Base-by-base conservation (phyloP, 2,113 vertebrate genomes). In the Ciconia boyciana region DNA sequence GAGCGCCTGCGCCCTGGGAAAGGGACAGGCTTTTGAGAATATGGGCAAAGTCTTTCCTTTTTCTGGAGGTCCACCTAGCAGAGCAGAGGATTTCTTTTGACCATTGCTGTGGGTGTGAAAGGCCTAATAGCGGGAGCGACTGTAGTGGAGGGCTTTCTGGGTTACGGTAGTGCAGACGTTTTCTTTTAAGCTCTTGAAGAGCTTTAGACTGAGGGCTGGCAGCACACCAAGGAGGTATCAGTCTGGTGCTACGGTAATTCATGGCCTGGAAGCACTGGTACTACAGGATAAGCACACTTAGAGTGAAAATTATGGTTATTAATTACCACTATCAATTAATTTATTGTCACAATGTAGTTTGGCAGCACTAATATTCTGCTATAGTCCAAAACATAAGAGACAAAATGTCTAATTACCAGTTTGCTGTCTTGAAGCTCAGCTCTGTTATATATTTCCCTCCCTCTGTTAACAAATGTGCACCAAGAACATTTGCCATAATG, bases 1-100 rank as follows among this genome's bases (percentile, higher is more conserved):
- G 28, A 0, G 41, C 31, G 43, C 43, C 60, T n/a, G 19, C 0
- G 1, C 7, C 29, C 75, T 61, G 24, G 29, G n/a, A 48, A n/a
- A 54, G 36, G 60, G 46, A n/a, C 9, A 4, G 39, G 16, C 34
- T 48, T 52, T 39, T 39, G 32, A 58, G 28, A 44, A 66, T 21
- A 52, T 17, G 9, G 28, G 19, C 26, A 39, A 77, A 77, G 39
- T 20, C 39, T 46, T 21, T n/a, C 32, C 5, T 43, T 32, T 51
- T 60, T 61, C 49, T 18, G 24, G 48, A 62, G 54, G 62, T 19
- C 49, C 57, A 14, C 18, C 36, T 58, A 25, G 32, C 36, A 29
- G 34, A 41, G 29, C 34, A 31, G 46, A 66, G 26, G 43, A 22
- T 49, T 57, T 90, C 22, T 29, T 60, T 17, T 36, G 32, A 20